Base-by-base conservation (phyloP, 1,140 invertebrate genomes). In the Gryllus bimaculatus region DNA sequence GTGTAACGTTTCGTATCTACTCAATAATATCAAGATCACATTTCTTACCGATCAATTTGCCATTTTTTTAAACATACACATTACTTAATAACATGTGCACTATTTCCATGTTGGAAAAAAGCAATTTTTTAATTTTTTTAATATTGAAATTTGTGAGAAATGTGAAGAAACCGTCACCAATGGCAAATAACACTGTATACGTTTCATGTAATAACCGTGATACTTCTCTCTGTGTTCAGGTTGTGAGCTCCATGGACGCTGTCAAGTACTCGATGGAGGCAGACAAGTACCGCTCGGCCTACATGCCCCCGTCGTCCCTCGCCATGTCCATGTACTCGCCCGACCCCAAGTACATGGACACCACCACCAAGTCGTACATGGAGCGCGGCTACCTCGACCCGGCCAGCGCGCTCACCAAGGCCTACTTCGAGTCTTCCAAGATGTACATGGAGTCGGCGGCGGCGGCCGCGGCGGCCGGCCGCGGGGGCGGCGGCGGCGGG, bases 261-360 rank as follows among this genome's bases (percentile, higher is more conserved):
- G 92, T 93, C 90, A 93, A 93, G 83, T 93, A 93, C 83, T 91
- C 92, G 8, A 90, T 93, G 86, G 92, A 93, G 81, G 90, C 91
- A 0, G 92, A 93, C 80, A 93, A 93, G 80, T 93, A 93, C 84
- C 88, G 92, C 54, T 90, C 91, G 8, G 87, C 90, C 0, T 93
- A 93, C 86, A 90, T 90, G 87, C 89, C 89, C 3, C 89, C 89
- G 4, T 89, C 88, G 75, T 88, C 88, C 8, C 83, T 90, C n/a
- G 87, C 89, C 76, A 90, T 90, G 89, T 88, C 88, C 47, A 84
- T 86, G 81, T 92, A 92, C 91, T 92, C 92, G 82, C 92, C 92
- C 82, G 91, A 92, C 82, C 89, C 91, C 12, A 90, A 90, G 82
- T 90, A 90, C 84, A 85, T 90, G 81, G 89, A 90, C 82, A 85